phyloP scores from a whole-genome alignment of 2,797 vertebrate species.

The Nannoperca australis region DNA sequence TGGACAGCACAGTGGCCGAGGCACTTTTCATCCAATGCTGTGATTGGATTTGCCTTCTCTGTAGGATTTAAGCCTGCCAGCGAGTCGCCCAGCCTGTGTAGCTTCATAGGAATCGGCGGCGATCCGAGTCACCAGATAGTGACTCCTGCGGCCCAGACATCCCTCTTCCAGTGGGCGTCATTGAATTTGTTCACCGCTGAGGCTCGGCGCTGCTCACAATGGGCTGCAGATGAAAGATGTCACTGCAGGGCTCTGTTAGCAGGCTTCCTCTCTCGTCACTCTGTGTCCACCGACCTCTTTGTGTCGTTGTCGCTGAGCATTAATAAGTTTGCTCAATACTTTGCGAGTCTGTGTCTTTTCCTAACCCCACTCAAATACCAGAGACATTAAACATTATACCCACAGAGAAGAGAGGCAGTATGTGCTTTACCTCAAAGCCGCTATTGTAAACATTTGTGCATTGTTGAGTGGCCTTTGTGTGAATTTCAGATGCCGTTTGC shows the following conservation, averaged over 20 bases:
- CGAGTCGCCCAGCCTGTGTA: constrained; percentile 28
- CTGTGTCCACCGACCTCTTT: constrained; percentile 59
- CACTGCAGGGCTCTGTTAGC: constrained; percentile 54
- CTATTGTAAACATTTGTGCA: constrained; percentile 67
- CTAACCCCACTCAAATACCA: constrained; percentile 65
- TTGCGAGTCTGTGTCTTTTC: constrained; percentile 37
- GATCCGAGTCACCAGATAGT: constrained; percentile 61
- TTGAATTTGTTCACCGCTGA: constrained; percentile 53
- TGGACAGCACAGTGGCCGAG: constrained; percentile 20
- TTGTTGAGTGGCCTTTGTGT: constrained; percentile 60
- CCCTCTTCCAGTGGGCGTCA: constrained; percentile 60
- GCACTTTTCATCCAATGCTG: constrained; percentile 36
- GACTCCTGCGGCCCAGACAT: constrained; percentile 38
- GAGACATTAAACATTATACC: constrained; percentile 52
- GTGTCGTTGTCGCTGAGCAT: constrained; percentile 58
- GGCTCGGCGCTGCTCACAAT: constrained; percentile 62
- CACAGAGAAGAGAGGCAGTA: constrained; percentile 40
- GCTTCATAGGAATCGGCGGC: constrained; percentile 24
- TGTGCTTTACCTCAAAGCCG: constrained; percentile 59
- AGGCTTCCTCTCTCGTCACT: constrained; percentile 10
- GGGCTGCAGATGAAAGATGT: constrained; percentile 75
- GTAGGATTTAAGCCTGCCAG: constrained; percentile 42
- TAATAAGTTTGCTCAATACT: constrained; percentile 64
- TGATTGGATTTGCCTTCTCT: constrained; percentile 62
- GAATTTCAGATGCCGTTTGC: constrained; percentile 35